A percentile compares a stretch with the other conserved stretches of the same genome.
Conservation (phyloP, 2,113 vertebrate genomes). For the Donacobius atricapilla region DNA sequence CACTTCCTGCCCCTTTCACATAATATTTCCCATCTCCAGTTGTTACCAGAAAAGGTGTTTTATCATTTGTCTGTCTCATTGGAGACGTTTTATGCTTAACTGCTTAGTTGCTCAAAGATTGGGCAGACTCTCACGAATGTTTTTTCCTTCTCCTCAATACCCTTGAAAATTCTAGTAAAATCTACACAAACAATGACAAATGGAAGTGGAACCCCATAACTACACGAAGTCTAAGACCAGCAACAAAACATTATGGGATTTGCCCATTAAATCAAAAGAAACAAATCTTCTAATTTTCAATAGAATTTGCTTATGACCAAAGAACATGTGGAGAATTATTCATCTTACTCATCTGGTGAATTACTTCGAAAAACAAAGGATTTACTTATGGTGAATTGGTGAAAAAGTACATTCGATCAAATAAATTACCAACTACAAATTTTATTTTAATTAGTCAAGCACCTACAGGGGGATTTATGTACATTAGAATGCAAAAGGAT, state of each 20-base stretch:
- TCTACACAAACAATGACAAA: not conserved
- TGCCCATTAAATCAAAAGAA: not conserved
- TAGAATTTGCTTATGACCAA: not conserved
- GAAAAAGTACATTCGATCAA: not conserved
- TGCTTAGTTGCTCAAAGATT: not conserved
- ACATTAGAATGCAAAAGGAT: not conserved
- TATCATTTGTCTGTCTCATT: conserved; percentile 22
- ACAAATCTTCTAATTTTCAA: not conserved
- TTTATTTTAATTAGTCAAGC: not conserved
- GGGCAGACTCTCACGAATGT: not conserved
- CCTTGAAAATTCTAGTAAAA: not conserved
- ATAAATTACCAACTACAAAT: not conserved
- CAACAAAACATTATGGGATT: not conserved
- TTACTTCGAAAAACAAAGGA: not conserved
- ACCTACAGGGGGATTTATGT: not conserved
- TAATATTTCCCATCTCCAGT: conserved; percentile 27
- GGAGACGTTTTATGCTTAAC: not conserved
- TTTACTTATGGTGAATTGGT: not conserved
- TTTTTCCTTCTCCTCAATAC: not conserved
- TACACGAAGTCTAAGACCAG: not conserved
- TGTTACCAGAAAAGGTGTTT: conserved; percentile 2
- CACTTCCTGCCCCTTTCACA: conserved; percentile 37
- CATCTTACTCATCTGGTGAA: not conserved
- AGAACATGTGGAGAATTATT: not conserved
- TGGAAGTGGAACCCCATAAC: not conserved